Evolutionary conservation across 2,888 invertebrate genomes (phyloP).

Genomic region (Plagiodera versicolora): DNA sequence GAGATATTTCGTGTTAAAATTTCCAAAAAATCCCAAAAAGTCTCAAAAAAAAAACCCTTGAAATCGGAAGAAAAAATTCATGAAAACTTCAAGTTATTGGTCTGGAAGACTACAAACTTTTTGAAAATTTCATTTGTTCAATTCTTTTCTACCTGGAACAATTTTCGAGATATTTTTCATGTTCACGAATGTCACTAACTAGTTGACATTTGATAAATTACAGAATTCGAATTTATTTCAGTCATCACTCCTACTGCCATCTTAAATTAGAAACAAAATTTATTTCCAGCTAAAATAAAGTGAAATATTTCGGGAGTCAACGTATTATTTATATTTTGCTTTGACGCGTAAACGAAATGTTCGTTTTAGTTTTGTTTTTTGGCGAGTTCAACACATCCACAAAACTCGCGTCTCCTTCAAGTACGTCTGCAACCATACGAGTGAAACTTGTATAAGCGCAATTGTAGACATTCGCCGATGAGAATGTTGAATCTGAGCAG

Average conservation of each 20-base stretch:
- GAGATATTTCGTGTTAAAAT: too few relatives aligned
- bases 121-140: too few relatives aligned
- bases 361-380: not conserved
- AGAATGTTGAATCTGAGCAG: not conserved
- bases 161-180: too few relatives aligned
- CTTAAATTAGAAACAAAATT: slow-evolving; percentile 27
- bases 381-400: slow-evolving; percentile 34
- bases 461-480: not conserved
- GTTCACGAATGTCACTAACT: not conserved
- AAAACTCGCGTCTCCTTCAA: slow-evolving; percentile 30
- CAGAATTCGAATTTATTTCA: slow-evolving; percentile 18
- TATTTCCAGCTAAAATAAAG: slow-evolving; percentile 26
- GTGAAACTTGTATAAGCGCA: too few relatives aligned
- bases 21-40: too few relatives aligned
- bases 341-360: not conserved
- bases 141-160: too few relatives aligned
- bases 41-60: too few relatives aligned
- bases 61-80: too few relatives aligned
- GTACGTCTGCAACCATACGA: not conserved
- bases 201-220: slow-evolving; percentile 18
- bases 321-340: not conserved
- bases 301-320: slow-evolving; percentile 20
- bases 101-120: too few relatives aligned
- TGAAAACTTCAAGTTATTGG: too few relatives aligned
- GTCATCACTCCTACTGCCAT: slow-evolving; percentile 23